A percentile compares a stretch with the other conserved stretches of the same genome.
phyloP scores from a whole-genome alignment of 2,888 invertebrate species.

The Meiosimyza decipiens region DNA sequence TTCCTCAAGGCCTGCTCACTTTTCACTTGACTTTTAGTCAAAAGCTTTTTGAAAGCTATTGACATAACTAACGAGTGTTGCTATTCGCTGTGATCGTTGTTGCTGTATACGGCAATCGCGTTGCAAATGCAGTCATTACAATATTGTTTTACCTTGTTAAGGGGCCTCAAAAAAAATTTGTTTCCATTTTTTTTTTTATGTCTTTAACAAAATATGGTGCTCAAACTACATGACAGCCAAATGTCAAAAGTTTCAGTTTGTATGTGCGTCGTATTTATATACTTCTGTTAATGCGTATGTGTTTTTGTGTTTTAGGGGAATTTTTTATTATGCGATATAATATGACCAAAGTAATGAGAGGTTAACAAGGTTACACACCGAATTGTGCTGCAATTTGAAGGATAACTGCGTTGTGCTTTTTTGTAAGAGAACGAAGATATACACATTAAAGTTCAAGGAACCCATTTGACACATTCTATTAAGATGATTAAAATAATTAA shows the following conservation, averaged over 20 bases:
- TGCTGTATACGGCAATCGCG: slow-evolving; percentile 1
- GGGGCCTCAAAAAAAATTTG: background rate
- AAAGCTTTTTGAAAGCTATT: background rate
- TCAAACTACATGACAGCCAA: slow-evolving; percentile 23
- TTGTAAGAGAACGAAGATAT: no score
- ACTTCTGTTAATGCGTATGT: slow-evolving; percentile 17
- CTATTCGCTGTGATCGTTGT: background rate
- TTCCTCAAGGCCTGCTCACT: no score
- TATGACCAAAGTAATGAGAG: slow-evolving; percentile 29
- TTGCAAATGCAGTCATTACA: background rate
- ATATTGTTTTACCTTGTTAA: background rate
- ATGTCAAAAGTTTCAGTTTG: slow-evolving; percentile 26
- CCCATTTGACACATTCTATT: no score
- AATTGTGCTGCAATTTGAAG: no score
- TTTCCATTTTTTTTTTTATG: background rate
- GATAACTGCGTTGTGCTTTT: no score
- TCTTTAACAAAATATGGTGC: slow-evolving; percentile 6
- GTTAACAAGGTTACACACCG: slow-evolving; percentile 30
- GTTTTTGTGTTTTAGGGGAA: slow-evolving; percentile 20
- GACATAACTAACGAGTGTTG: slow-evolving; percentile 20
- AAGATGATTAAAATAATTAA: no score
- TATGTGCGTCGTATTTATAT: background rate
- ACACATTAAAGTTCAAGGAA: no score
- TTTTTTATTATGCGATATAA: slow-evolving; percentile 3
- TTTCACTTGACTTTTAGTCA: no score